Evolutionary conservation across 1,140 invertebrate species (phyloP), one percentile per base, ranked within the genome.

Genomic region (Heliconius himera): DNA sequence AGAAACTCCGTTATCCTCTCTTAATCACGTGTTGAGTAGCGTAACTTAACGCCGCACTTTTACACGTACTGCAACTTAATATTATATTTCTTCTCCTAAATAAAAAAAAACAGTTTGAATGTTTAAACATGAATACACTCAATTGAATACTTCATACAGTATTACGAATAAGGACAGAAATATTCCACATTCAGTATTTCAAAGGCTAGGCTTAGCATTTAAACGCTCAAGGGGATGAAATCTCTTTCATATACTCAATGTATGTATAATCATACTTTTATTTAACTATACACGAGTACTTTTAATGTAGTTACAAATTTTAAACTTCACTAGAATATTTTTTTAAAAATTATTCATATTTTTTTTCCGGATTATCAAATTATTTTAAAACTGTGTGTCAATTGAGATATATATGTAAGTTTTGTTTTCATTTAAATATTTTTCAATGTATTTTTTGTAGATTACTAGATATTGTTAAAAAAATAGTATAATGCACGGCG

Each of bases 131-230:
- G 70, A 72, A 77, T 77, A 77, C 49, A 70, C 72, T 77, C 70
- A 77, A 77, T 73, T 77, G 76, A 77, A 77, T 77, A 74, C 73
- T 74, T 74, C 54, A 74, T 60, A 74, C 49, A 54, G 20, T 72
- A 73, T 41, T 66, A 66, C 26, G 26, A 73, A 72, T 36, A 72
- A 46, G 72, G 36, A 38, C 72, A 73, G 72, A 33, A 73, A 41
- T 73, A 46, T 73, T 38, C n/a, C 26, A 72, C 70, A 77, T 72
- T 38, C 26, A 29, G 46, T 49, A 73, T 78, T 78, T 56, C 51
- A 78, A 73, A 78, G 49, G 77, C 72, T 70, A 70, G 77, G 72
- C 72, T 78, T 74, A 78, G 77, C 77, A 74, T 78, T 78, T 78
- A 78, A 78, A 74, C 41, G 77, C 72, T 74, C 46, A 49, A 51